phyloP scores from a whole-genome alignment of 2,113 vertebrate species.

The Crotalus horridus region DNA sequence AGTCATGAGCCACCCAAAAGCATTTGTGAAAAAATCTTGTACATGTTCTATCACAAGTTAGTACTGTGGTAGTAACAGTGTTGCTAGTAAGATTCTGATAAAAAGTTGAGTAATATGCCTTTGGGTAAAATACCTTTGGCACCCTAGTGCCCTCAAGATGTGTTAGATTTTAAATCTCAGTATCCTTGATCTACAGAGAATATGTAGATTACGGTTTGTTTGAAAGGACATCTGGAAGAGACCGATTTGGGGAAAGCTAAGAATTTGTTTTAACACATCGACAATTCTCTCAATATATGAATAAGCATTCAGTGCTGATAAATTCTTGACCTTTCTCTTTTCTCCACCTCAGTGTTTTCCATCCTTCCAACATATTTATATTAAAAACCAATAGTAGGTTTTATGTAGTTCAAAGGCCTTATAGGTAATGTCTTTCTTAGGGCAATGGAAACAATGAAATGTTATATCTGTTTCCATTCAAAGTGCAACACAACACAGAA shows the following conservation, averaged over 20 bases:
- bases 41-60: neutral
- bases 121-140: neutral
- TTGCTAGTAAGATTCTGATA: neutral
- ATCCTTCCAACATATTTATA: neutral
- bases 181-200: neutral
- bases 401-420: neutral
- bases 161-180: neutral
- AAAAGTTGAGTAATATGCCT: neutral
- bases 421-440: neutral
- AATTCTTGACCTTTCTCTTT: neutral
- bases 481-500: neutral
- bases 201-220: neutral
- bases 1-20: neutral
- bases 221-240: neutral
- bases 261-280: neutral
- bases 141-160: neutral
- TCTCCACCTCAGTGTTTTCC: neutral
- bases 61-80: neutral
- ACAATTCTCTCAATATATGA: neutral
- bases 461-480: neutral
- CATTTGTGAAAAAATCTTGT: neutral
- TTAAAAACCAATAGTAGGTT: neutral
- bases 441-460: neutral
- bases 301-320: neutral
- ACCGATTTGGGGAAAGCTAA: neutral